Evolutionary conservation across 2,888 invertebrate species (phyloP), one percentile per base, ranked within the genome.

Genomic region (Timema cristinae): DNA sequence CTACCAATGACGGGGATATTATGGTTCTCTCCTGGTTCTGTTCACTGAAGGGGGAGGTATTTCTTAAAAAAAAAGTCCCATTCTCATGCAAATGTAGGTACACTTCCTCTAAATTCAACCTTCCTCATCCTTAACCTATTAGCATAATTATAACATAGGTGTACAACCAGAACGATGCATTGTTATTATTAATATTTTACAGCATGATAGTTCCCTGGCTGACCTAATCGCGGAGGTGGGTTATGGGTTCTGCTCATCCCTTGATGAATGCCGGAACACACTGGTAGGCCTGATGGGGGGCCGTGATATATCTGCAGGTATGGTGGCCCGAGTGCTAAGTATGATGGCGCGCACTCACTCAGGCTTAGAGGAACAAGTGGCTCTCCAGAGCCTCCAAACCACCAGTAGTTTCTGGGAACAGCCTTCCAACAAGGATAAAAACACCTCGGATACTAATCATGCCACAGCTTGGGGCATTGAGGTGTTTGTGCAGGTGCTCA

Each of bases 181-280:
- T 32, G 32, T 32, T 32, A 32, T 32, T 32, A 32, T 32, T 32
- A 32, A 32, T 32, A 32, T 32, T 32, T 32, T 32, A 32, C 75
- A 80, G 88, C 85, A 86, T 83, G 92, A 91, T 78, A 90, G 89
- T 80, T 89, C 92, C 75, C 84, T 94, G 80, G 91, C 95, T 76
- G 97, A 97, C 80, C 87, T 97, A 79, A 90, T 98, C 79, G 88
- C 92, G 81, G 98, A 98, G 84, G 88, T 97, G 80, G 96, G 98
- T 71, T 96, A 94, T 83, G 86, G 89, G 77, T 96, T 97, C 81
- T 97, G 97, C 71, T 84, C 89, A 70, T 90, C 90, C 47, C 86
- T 94, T 66, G 96, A 97, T 79, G 94, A 94, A 81, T 97, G 96
- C 81, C 91, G 95, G 77, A 90, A 88, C 80, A 91, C 91, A 79